Evolutionary conservation across 2,113 vertebrate species (phyloP), one percentile per base, ranked within the genome.

Genomic region (Paramisgurnus dabryanus): DNA sequence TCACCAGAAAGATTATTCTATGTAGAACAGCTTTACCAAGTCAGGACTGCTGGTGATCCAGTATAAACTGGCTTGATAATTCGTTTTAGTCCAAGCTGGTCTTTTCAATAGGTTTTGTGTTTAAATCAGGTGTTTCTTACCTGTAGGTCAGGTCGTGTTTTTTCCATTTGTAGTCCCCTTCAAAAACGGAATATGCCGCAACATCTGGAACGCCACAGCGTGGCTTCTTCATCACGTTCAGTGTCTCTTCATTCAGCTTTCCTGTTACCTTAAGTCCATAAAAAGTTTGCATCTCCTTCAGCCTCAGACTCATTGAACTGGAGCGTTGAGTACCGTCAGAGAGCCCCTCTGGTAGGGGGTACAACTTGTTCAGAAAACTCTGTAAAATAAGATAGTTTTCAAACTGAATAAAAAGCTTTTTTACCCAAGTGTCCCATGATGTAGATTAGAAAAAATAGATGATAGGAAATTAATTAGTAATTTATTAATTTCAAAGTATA

Each of bases 61-160:
- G 27, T 34, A 34, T 34, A 34, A 34, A 34, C 27, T 1, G 27
- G 27, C 27, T 34, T 34, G 27, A 34, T 34, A 34, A 34, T 34
- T 34, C 1, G 27, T 34, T 34, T 34, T 34, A 34, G 27, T 1
- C 27, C 1, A 34, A 34, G 27, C 27, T 34, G 27, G 27, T 34
- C 3, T 2, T 34, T 34, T 34, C 1, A 34, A 0, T 1, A 34
- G 27, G 27, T 34, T 34, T 34, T 34, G 27, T 34, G 27, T 34
- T 34, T 34, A 34, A 34, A 34, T 34, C 27, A 2, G 27, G 27
- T 34, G 27, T 58, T 39, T 41, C 8, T 88, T 90, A 96, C 95
- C 94, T 96, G 92, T 95, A 97, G 11, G 95, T 96, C 3, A 98
- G 85, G 39, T 86, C 78, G 53, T 84, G 86, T 80, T 86, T 95